phyloP scores from a whole-genome alignment of 2,888 invertebrate species.

The Operophtera brumata region DNA sequence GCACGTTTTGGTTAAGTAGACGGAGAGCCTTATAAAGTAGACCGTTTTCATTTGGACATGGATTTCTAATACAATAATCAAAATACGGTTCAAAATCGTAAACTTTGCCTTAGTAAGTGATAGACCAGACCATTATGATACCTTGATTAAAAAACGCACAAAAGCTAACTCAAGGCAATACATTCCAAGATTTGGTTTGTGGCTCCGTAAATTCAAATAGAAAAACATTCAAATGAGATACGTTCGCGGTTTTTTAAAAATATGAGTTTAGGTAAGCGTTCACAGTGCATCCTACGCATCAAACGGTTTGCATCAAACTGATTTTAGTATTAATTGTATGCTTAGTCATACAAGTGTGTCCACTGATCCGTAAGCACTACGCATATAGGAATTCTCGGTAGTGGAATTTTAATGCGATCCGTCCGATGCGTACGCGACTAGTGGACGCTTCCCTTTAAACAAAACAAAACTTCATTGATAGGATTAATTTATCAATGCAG shows the following conservation, averaged over 20 bases:
- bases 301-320: no score
- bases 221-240: not conserved
- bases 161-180: not conserved
- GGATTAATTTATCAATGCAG: constrained; percentile 13
- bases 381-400: no score
- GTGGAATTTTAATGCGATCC: no score
- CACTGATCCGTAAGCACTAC: no score
- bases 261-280: no score
- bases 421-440: no score
- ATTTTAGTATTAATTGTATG: no score
- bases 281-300: no score
- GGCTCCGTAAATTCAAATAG: no score
- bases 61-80: not conserved
- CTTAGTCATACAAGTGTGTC: no score
- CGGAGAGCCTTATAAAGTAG: not conserved
- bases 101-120: not conserved
- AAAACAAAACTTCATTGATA: not conserved
- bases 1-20: constrained; percentile 1
- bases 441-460: no score
- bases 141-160: not conserved
- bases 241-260: not conserved
- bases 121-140: not conserved
- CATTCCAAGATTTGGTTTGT: not conserved
- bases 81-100: constrained; percentile 2
- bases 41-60: not conserved